Evolutionary conservation across 2,797 vertebrate species (phyloP).

Genomic region (Gambusia yucatana): DNA sequence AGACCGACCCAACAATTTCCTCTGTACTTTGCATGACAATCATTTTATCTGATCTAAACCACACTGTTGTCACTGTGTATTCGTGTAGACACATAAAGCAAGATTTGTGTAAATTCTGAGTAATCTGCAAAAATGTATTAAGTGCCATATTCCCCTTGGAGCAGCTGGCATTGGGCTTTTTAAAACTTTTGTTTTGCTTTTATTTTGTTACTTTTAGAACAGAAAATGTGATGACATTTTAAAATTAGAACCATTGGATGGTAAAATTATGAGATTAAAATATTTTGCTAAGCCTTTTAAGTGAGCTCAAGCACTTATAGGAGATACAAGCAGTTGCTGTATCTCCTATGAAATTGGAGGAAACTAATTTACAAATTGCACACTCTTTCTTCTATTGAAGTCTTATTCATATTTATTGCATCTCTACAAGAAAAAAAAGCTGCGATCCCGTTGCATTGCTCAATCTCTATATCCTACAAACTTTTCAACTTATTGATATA

Average conservation of each 20-base stretch:
- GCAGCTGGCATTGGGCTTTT: too few relatives aligned
- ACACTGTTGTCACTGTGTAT: neutral
- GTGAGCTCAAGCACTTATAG: neutral
- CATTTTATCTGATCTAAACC: neutral
- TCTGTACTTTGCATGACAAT: constrained; percentile 11
- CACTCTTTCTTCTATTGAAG: constrained; percentile 13
- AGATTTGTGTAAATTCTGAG: neutral
- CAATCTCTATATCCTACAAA: constrained; percentile 50
- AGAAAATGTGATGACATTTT: neutral
- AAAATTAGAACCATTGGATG: neutral
- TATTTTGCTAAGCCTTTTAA: neutral
- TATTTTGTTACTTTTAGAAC: neutral
- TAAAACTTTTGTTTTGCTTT: too few relatives aligned
- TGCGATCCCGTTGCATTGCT: constrained; percentile 50
- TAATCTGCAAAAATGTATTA: neutral
- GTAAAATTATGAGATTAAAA: neutral
- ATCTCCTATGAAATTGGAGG: neutral
- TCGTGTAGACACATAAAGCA: neutral
- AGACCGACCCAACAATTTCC: neutral
- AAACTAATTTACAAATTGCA: neutral
- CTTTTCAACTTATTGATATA: neutral
- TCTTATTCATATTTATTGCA: constrained; percentile 31
- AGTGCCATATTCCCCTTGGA: neutral
- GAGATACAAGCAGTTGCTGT: too few relatives aligned
- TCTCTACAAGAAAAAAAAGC: constrained; percentile 30